Conservation (phyloP, 2,113 vertebrate species). For the Carassius gibelio region DNA sequence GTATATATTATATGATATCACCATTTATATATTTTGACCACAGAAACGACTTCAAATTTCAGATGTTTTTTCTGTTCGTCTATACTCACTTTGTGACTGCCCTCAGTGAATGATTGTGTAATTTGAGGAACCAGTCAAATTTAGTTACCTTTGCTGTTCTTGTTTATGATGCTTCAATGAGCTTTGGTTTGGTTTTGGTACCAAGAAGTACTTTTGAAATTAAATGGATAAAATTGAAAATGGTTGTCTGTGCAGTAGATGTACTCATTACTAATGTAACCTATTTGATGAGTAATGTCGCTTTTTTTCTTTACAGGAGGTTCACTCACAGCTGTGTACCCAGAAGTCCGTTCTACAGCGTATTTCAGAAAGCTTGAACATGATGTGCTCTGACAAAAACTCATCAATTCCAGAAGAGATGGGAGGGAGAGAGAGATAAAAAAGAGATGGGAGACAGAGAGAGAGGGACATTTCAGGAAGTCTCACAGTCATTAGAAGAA, state of each 20-base stretch:
- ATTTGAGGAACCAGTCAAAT: too few relatives aligned
- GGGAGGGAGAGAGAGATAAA: too few relatives aligned
- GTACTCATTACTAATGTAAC: neutral
- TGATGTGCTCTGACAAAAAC: constrained; percentile 82
- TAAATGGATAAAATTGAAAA: neutral
- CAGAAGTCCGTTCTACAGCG: constrained; percentile 79
- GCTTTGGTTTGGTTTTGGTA: neutral
- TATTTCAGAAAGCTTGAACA: constrained; percentile 80
- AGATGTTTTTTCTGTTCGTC: too few relatives aligned
- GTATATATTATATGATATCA: too few relatives aligned
- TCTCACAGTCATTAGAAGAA: constrained; percentile 76
- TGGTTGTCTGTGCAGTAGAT: neutral
- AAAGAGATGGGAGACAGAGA: too few relatives aligned
- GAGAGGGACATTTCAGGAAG: constrained; percentile 74
- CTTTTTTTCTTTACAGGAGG: constrained; percentile 71
- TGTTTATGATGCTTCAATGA: too few relatives aligned
- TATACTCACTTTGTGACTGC: too few relatives aligned
- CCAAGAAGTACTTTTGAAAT: neutral
- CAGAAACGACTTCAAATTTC: too few relatives aligned
- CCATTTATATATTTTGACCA: too few relatives aligned
- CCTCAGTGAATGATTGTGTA: too few relatives aligned
- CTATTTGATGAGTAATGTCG: neutral
- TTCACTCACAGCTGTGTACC: constrained; percentile 75
- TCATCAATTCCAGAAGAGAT: constrained; percentile 81
- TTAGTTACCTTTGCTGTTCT: too few relatives aligned